A percentile compares a stretch with the other conserved stretches of the same genome.
Evolutionary conservation across 2,797 vertebrate species (phyloP).

Genomic region (Lates japonicus): DNA sequence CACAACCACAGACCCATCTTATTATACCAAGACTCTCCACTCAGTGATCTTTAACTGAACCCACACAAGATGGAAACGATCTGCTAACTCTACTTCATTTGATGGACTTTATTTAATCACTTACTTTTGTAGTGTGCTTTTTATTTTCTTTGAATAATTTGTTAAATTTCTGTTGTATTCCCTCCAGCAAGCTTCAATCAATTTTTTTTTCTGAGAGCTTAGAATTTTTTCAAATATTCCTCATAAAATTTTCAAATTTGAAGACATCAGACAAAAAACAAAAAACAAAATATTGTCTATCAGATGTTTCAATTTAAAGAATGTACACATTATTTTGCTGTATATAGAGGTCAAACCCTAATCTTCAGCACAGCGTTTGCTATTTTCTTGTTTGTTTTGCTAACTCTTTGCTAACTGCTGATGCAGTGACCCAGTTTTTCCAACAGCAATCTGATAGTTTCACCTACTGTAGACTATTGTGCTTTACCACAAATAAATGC

Average conservation of each 20-base stretch:
- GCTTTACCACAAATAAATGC: conserved; percentile 1
- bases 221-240: background rate
- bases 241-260: background rate
- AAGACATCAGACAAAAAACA: background rate
- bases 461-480: background rate
- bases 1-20: background rate
- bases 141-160: too few relatives aligned
- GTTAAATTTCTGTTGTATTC: too few relatives aligned
- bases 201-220: background rate
- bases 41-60: conserved; percentile 25
- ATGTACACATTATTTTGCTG: background rate
- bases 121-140: background rate
- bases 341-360: background rate
- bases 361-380: background rate
- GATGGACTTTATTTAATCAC: background rate
- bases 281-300: background rate
- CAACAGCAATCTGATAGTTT: background rate
- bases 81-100: background rate
- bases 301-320: background rate
- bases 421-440: conserved; percentile 23
- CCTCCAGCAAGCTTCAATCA: too few relatives aligned
- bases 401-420: background rate
- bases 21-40: conserved; percentile 4
- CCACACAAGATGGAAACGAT: conserved; percentile 12
- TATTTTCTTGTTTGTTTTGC: background rate